phyloP scores from a whole-genome alignment of 2,888 invertebrate species.

The Pharmacophagus antenor region DNA sequence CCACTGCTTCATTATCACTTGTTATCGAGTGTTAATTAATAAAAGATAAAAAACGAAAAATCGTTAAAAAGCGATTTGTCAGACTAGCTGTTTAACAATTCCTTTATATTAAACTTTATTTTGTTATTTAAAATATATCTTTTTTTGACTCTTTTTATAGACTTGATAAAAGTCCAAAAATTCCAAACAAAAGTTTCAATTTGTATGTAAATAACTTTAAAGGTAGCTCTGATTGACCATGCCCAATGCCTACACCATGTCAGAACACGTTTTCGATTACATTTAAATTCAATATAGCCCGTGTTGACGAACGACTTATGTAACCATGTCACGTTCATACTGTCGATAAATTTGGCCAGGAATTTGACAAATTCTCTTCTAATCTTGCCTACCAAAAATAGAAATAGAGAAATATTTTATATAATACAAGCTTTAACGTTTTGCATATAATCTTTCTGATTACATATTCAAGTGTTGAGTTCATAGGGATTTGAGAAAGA shows the following conservation, averaged over 20 bases:
- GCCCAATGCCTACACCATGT: background rate
- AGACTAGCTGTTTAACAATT: no score
- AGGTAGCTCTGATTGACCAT: background rate
- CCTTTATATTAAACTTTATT: no score
- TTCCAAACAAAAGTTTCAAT: background rate
- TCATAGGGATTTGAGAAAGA: no score
- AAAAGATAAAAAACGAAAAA: no score
- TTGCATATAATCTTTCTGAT: background rate
- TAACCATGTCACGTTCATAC: constrained; percentile 8
- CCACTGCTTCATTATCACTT: no score
- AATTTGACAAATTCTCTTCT: constrained; percentile 1
- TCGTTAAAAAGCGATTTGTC: no score
- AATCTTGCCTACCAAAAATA: background rate
- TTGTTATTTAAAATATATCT: no score
- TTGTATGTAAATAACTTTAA: background rate
- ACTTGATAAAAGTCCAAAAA: no score
- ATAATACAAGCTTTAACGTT: background rate
- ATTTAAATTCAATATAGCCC: constrained; percentile 18
- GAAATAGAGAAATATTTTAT: background rate
- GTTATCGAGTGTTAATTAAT: no score
- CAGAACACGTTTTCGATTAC: constrained; percentile 19
- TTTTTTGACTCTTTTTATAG: no score
- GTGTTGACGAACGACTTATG: constrained; percentile 14
- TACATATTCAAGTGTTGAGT: background rate
- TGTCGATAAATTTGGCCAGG: constrained; percentile 12